Evolutionary conservation across 2,888 invertebrate genomes (phyloP).

Genomic region (Dynastes grantii): DNA sequence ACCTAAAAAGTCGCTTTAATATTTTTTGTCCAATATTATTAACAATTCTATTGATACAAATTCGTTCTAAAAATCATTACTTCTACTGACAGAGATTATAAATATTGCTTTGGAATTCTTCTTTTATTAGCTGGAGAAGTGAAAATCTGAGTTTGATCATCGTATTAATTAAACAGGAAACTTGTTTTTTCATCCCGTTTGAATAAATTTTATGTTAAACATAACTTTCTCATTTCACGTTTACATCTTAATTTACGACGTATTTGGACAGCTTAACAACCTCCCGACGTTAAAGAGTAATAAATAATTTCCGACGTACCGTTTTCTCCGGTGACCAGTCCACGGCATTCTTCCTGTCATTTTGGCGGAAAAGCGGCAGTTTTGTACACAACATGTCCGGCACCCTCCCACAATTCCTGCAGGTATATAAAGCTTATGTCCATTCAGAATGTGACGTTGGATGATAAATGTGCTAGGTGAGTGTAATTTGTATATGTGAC

Average conservation of each 20-base stretch:
- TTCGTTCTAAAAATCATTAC: too few relatives aligned
- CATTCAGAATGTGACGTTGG: conserved; percentile 25
- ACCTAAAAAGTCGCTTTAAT: too few relatives aligned
- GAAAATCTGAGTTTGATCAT: too few relatives aligned
- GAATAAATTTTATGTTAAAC: neutral
- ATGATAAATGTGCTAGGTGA: conserved; percentile 35
- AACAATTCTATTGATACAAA: too few relatives aligned
- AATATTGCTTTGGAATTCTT: too few relatives aligned
- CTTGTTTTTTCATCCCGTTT: too few relatives aligned
- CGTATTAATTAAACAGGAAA: too few relatives aligned
- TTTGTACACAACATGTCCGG: conserved; percentile 11
- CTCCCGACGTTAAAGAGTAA: neutral
- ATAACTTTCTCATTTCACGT: neutral
- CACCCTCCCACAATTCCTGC: neutral
- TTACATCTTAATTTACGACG: conserved; percentile 6
- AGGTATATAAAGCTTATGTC: conserved; percentile 14
- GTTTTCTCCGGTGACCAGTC: neutral
- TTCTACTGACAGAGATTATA: too few relatives aligned
- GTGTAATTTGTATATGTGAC: conserved; percentile 34
- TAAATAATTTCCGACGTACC: conserved; percentile 6
- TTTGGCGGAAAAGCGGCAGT: conserved; percentile 1
- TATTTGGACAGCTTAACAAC: conserved; percentile 12
- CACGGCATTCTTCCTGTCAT: neutral
- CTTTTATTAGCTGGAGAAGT: too few relatives aligned
- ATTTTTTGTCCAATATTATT: too few relatives aligned